Conservation (phyloP, 2,113 vertebrate species). For the Paralichthys olivaceus region DNA sequence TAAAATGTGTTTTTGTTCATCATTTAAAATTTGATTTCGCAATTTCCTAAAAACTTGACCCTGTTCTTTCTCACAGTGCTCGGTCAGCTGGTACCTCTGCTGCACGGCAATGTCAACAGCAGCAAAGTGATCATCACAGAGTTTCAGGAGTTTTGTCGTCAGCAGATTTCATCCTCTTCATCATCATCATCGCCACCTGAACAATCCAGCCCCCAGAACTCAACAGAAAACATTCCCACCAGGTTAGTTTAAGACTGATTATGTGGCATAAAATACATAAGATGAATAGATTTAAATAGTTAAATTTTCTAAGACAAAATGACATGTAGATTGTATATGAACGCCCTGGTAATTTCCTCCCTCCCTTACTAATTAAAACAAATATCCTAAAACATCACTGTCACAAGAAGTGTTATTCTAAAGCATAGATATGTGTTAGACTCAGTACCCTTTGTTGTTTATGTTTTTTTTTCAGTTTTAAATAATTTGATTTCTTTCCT, state of each 20-base stretch:
- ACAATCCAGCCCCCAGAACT: constrained; percentile 61
- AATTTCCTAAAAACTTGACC: neutral
- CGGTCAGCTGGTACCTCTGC: constrained; percentile 87
- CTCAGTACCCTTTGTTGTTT: no score
- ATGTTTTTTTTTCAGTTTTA: neutral
- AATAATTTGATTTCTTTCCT: neutral
- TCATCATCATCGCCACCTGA: constrained; percentile 33
- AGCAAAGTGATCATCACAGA: constrained; percentile 93
- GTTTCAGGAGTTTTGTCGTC: constrained; percentile 92
- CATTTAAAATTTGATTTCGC: neutral
- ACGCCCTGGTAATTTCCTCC: neutral
- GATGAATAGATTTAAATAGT: no score
- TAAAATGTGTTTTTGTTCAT: neutral
- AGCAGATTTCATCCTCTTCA: constrained; percentile 52
- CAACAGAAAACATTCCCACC: constrained; percentile 84
- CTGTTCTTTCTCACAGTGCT: constrained; percentile 54
- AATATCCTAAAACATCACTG: no score
- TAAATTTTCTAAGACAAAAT: neutral
- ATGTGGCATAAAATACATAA: no score
- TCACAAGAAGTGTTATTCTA: neutral
- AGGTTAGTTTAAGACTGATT: constrained; percentile 72
- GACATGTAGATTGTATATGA: neutral
- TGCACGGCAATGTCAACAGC: constrained; percentile 94
- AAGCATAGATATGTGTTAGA: no score
- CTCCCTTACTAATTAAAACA: neutral